Conservation (phyloP, 2,113 vertebrate genomes). For the Perccottus glenii region DNA sequence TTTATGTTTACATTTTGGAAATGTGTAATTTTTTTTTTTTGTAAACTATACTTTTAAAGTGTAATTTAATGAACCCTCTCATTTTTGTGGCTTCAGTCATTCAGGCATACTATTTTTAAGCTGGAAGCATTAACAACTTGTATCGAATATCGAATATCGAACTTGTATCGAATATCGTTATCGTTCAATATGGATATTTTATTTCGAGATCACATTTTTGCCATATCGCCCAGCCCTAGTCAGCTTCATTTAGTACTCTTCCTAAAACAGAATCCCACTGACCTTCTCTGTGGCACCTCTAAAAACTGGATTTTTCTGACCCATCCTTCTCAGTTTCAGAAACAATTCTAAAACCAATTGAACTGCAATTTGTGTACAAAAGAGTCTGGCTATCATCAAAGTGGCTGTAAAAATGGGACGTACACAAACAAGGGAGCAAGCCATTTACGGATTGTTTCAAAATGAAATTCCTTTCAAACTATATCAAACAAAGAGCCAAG, state of each 20-base stretch:
- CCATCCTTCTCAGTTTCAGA: not conserved
- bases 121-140: too few relatives aligned
- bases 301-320: not conserved
- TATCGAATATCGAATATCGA: too few relatives aligned
- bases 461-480: conserved; percentile 40
- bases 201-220: too few relatives aligned
- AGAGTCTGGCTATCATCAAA: conserved; percentile 33
- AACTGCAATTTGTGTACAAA: conserved; percentile 11
- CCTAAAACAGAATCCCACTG: not conserved
- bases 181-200: too few relatives aligned
- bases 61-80: too few relatives aligned
- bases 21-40: too few relatives aligned
- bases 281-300: not conserved
- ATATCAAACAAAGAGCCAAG: conserved; percentile 28
- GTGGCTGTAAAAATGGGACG: conserved; percentile 22
- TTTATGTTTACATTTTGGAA: too few relatives aligned
- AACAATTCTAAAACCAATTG: conserved; percentile 15
- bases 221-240: too few relatives aligned
- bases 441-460: conserved; percentile 47
- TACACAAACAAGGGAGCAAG: conserved; percentile 28
- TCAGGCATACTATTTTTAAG: too few relatives aligned
- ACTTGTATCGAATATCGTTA: too few relatives aligned
- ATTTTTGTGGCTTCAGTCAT: too few relatives aligned
- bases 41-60: too few relatives aligned
- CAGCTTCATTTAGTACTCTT: not conserved